These are phyloP conservation scores for Rhinopomastus cyanomelas DNA, from an alignment of 2,113 vertebrate genomes.

Conservation along the genomic window DNA sequence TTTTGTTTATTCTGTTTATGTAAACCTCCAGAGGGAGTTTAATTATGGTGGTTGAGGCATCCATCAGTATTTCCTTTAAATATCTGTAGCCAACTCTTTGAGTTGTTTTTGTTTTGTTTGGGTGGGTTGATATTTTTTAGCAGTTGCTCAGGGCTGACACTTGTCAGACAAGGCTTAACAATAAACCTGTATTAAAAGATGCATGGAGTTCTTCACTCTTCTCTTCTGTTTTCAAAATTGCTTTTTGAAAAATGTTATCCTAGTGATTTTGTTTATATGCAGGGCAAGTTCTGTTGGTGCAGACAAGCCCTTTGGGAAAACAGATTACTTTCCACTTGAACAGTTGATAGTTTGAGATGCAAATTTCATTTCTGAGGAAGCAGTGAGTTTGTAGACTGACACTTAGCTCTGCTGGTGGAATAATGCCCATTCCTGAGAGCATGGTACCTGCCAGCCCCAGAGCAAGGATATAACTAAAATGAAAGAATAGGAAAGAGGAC, in stretches of 20 bases:
- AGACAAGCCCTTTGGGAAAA: neutral
- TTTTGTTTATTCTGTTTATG: neutral
- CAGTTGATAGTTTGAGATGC: neutral
- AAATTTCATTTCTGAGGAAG: neutral
- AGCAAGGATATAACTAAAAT: neutral
- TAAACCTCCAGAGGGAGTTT: neutral
- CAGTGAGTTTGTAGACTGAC: neutral
- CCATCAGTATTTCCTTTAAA: neutral
- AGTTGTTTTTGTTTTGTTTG: neutral
- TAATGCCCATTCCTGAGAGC: neutral
- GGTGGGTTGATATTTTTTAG: neutral
- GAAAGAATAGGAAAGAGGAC: neutral
- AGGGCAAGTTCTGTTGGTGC: neutral
- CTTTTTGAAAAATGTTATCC: neutral
- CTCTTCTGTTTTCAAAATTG: neutral
- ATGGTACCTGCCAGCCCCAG: neutral
- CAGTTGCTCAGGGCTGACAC: neutral
- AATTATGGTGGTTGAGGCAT: neutral
- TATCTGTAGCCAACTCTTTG: neutral
- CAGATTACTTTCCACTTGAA: neutral
- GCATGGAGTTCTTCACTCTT: neutral
- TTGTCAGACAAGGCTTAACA: neutral
- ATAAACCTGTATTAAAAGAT: neutral
- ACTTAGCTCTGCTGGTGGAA: fast-evolving
- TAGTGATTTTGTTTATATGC: neutral